Conservation (phyloP, 1,140 invertebrate genomes). For the Atopsyche davidsoni region DNA sequence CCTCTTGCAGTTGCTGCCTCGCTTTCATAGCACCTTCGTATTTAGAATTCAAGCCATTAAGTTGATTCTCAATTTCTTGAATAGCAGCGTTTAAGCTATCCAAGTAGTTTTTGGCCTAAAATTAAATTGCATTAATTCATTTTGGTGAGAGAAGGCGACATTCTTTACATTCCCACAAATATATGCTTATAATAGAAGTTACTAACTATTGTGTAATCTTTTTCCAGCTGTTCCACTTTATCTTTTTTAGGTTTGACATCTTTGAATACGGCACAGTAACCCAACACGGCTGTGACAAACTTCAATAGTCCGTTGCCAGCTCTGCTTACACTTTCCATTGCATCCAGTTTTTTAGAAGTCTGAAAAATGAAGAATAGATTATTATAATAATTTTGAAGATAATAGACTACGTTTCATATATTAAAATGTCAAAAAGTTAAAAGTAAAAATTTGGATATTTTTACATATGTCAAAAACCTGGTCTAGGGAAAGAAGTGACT, state of each 20-base stretch:
- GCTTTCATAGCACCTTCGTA: slow-evolving; percentile 71
- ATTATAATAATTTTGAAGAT: not conserved
- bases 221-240: slow-evolving; percentile 68
- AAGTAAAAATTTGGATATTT: no score
- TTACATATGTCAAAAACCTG: no score
- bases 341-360: slow-evolving; percentile 61
- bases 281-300: slow-evolving; percentile 79
- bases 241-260: slow-evolving; percentile 87
- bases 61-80: slow-evolving; percentile 59
- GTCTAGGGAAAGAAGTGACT: no score
- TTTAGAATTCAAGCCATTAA: slow-evolving; percentile 63
- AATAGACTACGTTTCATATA: not conserved
- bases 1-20: slow-evolving; percentile 70
- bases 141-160: no score
- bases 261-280: slow-evolving; percentile 76
- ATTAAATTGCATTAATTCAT: no score
- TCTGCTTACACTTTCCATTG: slow-evolving; percentile 70
- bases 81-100: slow-evolving; percentile 74
- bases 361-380: slow-evolving; percentile 13
- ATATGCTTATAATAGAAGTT: no score
- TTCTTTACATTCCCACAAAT: no score
- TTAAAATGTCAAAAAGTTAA: slow-evolving; percentile 1
- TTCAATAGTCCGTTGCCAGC: slow-evolving; percentile 78
- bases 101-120: slow-evolving; percentile 56
- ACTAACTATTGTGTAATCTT: slow-evolving; percentile 43